phyloP scores from a whole-genome alignment of 2,113 vertebrate species.

The Salvator merianae region DNA sequence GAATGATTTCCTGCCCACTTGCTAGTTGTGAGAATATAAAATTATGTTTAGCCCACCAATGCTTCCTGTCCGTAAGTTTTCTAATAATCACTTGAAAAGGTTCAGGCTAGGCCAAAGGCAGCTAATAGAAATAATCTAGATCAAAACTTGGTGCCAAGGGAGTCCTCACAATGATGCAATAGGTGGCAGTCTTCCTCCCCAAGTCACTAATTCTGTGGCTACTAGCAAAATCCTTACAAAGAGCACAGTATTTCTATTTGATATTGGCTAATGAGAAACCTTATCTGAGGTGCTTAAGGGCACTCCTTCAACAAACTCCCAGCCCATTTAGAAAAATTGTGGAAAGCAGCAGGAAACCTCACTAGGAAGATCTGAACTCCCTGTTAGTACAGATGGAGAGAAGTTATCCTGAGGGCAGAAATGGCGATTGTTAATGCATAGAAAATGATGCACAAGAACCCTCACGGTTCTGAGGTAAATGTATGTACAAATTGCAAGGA shows the following conservation, averaged over 20 bases:
- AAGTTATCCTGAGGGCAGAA: conserved; percentile 31
- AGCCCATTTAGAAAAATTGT: conserved; percentile 37
- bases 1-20: background rate
- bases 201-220: conserved; percentile 12
- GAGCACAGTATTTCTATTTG: conserved; percentile 48
- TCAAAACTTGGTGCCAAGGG: conserved; percentile 29
- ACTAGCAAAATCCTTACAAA: conserved; percentile 15
- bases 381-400: conserved; percentile 20
- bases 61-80: background rate
- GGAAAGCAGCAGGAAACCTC: conserved; percentile 44
- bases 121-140: conserved; percentile 18
- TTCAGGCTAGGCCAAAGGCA: conserved; percentile 10
- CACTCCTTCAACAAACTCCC: conserved; percentile 49
- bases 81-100: conserved; percentile 4
- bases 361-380: conserved; percentile 28
- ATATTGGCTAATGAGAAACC: conserved; percentile 59
- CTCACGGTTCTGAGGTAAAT: background rate
- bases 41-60: background rate
- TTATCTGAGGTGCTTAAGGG: conserved; percentile 41
- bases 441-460: background rate
- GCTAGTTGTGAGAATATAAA: background rate
- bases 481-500: background rate
- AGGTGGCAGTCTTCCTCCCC: conserved; percentile 30
- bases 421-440: conserved; percentile 32
- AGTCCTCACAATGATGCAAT: conserved; percentile 10